Evolutionary conservation across 2,797 vertebrate genomes (phyloP), one percentile per base, ranked within the genome.

Genomic region (Hafferia zeledoni): DNA sequence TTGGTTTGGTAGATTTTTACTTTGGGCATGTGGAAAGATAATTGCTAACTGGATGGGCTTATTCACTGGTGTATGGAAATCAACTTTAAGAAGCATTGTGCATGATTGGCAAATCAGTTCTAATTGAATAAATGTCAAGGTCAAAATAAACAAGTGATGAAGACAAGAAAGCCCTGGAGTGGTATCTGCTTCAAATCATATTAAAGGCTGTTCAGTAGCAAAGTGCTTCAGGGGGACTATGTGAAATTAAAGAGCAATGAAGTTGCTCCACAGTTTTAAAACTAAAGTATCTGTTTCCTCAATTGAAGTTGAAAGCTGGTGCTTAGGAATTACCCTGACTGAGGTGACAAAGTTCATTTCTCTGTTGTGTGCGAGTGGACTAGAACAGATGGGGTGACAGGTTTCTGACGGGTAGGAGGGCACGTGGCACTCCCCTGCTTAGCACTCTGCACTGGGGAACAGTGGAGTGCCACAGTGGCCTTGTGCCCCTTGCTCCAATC

Each of bases 101-200:
- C 95, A 59, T 98, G 97, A 98, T 97, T 98, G 98, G 97, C 97
- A 98, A 98, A 98, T 98, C 98, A 94, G 97, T 97, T 98, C 97
- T 98, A 99, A 99, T 98, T 98, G 97, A 98, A 98, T 98, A 96
- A 98, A 97, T 98, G 98, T 98, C 98, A 98, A 98, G 98, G 98
- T 98, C 98, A 98, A 90, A 95, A 89, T 67, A 97, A 97, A 97
- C 94, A 97, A 97, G 96, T 97, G 98, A 98, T 97, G 96, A 98
- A 98, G 98, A 98, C 96, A 96, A 97, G 96, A 97, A 97, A 98
- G 96, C 97, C 97, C 97, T 98, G 95, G 96, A 97, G 98, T 95
- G 74, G 70, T 93, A 79, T 97, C 96, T 96, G 86, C 76, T 97
- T 97, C 95, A 97, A 98, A 98, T 97, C 65, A 59, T 95, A 95